Conservation (phyloP, 2,888 invertebrate genomes). For the Dorcus parallelipipedus region DNA sequence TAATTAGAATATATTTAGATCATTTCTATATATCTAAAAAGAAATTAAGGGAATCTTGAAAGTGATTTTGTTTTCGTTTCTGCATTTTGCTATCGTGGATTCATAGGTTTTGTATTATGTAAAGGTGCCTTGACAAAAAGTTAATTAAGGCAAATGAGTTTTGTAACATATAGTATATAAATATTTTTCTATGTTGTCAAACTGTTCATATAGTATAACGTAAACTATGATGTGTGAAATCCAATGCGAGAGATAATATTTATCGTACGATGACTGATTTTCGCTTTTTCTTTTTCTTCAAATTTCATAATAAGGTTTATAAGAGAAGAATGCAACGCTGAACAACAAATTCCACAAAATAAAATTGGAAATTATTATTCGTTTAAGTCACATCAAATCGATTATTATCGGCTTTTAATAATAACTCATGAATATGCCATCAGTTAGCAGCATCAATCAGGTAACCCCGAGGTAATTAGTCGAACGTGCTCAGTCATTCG, state of each 20-base stretch:
- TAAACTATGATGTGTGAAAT: conserved; percentile 37
- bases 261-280: conserved; percentile 39
- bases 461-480: too few species aligned
- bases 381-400: too few species aligned
- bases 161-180: conserved; percentile 65
- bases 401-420: too few species aligned
- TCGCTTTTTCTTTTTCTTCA: background rate
- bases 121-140: conserved; percentile 51
- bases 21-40: conserved; percentile 10
- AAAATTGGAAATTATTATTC: too few species aligned
- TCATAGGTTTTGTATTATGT: conserved; percentile 41
- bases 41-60: conserved; percentile 7
- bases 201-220: conserved; percentile 44
- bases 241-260: conserved; percentile 44
- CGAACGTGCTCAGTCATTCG: too few species aligned
- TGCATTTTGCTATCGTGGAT: conserved; percentile 17
- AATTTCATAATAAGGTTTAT: too few species aligned
- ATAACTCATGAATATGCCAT: too few species aligned
- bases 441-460: too few species aligned
- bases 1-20: conserved; percentile 8
- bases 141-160: conserved; percentile 65
- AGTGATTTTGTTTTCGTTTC: background rate
- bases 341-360: too few species aligned
- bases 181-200: conserved; percentile 69
- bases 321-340: too few species aligned